A percentile compares a stretch with the other conserved stretches of the same genome.
Evolutionary conservation across 35 echinoderm and acorn worm genomes (phyloP).

Genomic region (Ophiothrix spiculata): DNA sequence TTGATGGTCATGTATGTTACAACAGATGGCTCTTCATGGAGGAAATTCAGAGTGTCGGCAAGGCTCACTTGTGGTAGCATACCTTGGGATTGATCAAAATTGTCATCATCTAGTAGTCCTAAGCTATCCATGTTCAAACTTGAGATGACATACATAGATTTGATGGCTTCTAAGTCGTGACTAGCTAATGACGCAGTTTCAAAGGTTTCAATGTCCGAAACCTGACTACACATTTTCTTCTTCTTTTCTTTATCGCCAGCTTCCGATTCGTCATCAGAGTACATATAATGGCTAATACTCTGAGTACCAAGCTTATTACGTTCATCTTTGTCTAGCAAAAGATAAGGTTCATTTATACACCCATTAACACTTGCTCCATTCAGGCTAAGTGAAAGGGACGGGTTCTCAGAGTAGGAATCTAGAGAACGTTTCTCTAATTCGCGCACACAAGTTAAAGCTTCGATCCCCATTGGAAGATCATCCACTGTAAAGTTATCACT

Average conservation of each 20-base stretch:
- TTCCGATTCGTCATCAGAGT: constrained; percentile 98
- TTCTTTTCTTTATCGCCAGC: constrained; percentile 44
- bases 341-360: constrained; percentile 64
- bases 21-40: constrained; percentile 78
- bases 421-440: constrained; percentile 74
- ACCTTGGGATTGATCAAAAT: constrained; percentile 51
- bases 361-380: constrained; percentile 77
- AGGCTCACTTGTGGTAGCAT: constrained; percentile 56
- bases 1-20: constrained; percentile 97
- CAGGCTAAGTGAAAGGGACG: constrained; percentile 60
- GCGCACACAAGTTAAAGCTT: constrained; percentile 80
- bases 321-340: constrained; percentile 64
- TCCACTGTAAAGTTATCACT: constrained; percentile 74
- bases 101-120: constrained; percentile 67
- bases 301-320: constrained; percentile 58
- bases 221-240: constrained; percentile 39
- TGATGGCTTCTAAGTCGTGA: constrained; percentile 87
- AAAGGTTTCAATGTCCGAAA: constrained; percentile 61
- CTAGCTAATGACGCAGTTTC: constrained; percentile 73
- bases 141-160: constrained; percentile 93
- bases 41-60: constrained; percentile 17
- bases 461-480: constrained; percentile 91
- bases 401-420: constrained; percentile 89
- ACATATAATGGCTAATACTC: constrained; percentile 74
- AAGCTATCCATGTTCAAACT: constrained; percentile 75